phyloP scores from a whole-genome alignment of 2,113 vertebrate species.

The Perca schrenkii region DNA sequence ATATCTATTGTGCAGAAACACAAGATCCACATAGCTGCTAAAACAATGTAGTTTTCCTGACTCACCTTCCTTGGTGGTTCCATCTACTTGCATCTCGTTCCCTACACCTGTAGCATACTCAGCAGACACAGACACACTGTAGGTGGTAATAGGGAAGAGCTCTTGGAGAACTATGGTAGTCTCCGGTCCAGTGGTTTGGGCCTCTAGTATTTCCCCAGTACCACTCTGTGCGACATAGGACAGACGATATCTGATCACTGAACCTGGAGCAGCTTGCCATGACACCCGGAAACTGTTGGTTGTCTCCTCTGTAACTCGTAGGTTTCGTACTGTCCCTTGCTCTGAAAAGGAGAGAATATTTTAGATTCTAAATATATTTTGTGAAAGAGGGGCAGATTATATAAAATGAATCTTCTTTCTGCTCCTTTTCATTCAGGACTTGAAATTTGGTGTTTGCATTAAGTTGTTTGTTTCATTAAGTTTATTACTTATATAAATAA shows the following conservation, averaged over 20 bases:
- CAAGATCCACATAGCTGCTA: not conserved
- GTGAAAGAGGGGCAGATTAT: too few species aligned
- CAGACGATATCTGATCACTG: slow-evolving; percentile 91
- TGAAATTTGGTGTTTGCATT: too few species aligned
- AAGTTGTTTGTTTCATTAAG: too few species aligned
- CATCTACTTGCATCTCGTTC: slow-evolving; percentile 85
- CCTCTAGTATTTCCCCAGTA: slow-evolving; percentile 86
- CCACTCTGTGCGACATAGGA: slow-evolving; percentile 87
- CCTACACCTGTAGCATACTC: slow-evolving; percentile 91
- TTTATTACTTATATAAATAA: too few species aligned
- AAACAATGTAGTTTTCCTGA: not conserved
- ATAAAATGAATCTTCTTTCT: too few species aligned
- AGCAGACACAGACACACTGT: slow-evolving; percentile 92
- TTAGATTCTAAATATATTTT: not conserved
- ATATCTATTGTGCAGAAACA: not conserved
- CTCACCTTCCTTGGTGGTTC: slow-evolving; percentile 96
- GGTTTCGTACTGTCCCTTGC: slow-evolving; percentile 89
- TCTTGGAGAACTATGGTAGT: slow-evolving; percentile 90
- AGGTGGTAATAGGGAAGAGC: slow-evolving; percentile 93
- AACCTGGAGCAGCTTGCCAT: slow-evolving; percentile 92
- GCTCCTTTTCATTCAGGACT: too few species aligned
- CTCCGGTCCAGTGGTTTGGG: slow-evolving; percentile 88
- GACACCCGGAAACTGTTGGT: slow-evolving; percentile 94
- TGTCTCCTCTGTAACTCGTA: slow-evolving; percentile 94
- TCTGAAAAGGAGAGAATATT: slow-evolving; percentile 82